Evolutionary conservation across 1,140 invertebrate genomes (phyloP).

Genomic region (Drosophila obscura): DNA sequence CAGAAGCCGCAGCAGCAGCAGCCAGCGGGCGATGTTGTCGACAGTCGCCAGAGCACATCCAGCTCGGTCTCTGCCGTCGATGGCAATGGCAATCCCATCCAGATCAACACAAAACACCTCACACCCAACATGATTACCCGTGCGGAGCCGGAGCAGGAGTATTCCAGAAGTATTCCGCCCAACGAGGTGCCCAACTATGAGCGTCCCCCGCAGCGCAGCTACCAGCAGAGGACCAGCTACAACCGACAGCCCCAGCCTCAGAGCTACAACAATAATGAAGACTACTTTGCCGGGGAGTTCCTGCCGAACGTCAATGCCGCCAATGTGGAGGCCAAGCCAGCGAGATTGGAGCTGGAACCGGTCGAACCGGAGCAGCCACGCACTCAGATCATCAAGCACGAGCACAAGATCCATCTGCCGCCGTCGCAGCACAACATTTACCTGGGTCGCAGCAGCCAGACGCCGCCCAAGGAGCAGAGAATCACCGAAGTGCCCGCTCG

Average conservation of each 20-base stretch:
- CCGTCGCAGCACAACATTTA: conserved; percentile 80
- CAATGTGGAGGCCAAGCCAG: conserved; percentile 67
- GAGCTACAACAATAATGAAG: conserved; percentile 58
- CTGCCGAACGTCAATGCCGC: conserved; percentile 62
- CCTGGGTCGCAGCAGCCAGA: conserved; percentile 51
- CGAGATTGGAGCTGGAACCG: conserved; percentile 54
- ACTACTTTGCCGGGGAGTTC: conserved; percentile 72
- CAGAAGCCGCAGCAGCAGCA: conserved; percentile 52
- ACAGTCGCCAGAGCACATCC: conserved; percentile 30
- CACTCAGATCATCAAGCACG: conserved; percentile 75
- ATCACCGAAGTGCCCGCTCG: conserved; percentile 57
- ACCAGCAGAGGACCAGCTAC: conserved; percentile 51
- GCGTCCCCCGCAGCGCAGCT: conserved; percentile 36
- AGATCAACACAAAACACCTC: conserved; percentile 62
- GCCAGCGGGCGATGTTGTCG: conserved; percentile 47
- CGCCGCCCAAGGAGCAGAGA: conserved; percentile 47
- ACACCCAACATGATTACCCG: conserved; percentile 57
- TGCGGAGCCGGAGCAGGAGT: conserved; percentile 59
- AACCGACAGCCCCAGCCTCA: conserved; percentile 35
- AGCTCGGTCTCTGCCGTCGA: conserved; percentile 51
- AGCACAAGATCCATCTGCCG: conserved; percentile 77
- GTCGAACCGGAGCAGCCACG: conserved; percentile 40
- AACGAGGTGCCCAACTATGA: conserved; percentile 45
- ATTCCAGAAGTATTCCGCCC: conserved; percentile 32
- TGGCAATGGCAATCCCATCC: conserved; percentile 60